These are phyloP conservation scores for Aleiodes leptofemur DNA, from an alignment of 2,888 invertebrate genomes.

Conservation along the genomic window DNA sequence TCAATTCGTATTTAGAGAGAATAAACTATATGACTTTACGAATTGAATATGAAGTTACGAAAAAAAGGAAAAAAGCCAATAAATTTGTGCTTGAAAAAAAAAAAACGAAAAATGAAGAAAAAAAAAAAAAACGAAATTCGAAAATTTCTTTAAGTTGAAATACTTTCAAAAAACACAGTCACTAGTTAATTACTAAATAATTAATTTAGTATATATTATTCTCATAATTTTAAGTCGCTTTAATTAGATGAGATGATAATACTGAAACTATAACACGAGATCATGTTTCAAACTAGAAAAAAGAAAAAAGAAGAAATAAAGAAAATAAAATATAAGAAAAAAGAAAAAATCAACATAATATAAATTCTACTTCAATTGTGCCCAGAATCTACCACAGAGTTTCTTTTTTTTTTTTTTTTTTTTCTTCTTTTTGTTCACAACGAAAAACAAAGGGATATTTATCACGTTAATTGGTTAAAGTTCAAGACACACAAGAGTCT, in stretches of 20 bases:
- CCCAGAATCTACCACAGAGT: slow-evolving; percentile 15
- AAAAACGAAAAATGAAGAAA: background rate
- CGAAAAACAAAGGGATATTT: background rate
- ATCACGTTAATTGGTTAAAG: slow-evolving; percentile 14
- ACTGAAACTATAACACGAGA: no score
- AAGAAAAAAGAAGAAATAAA: background rate
- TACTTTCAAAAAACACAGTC: background rate
- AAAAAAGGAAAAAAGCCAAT: background rate
- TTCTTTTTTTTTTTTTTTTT: no score
- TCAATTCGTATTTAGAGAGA: slow-evolving; percentile 40
- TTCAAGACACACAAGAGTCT: slow-evolving; percentile 26
- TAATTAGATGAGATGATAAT: no score
- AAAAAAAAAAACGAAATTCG: background rate
- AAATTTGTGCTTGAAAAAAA: background rate
- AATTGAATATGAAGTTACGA: background rate
- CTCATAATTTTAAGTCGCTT: no score
- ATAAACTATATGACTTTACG: slow-evolving; percentile 15
- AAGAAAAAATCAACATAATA: slow-evolving; percentile 2
- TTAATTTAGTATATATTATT: no score
- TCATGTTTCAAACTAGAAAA: background rate
- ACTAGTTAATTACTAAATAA: background rate
- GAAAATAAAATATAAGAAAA: background rate
- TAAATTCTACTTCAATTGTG: slow-evolving; percentile 23
- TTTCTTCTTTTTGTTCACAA: background rate
- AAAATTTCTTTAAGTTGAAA: background rate